Evolutionary conservation across 2,113 vertebrate genomes (phyloP), one percentile per base, ranked within the genome.

Genomic region (Rhea americana): DNA sequence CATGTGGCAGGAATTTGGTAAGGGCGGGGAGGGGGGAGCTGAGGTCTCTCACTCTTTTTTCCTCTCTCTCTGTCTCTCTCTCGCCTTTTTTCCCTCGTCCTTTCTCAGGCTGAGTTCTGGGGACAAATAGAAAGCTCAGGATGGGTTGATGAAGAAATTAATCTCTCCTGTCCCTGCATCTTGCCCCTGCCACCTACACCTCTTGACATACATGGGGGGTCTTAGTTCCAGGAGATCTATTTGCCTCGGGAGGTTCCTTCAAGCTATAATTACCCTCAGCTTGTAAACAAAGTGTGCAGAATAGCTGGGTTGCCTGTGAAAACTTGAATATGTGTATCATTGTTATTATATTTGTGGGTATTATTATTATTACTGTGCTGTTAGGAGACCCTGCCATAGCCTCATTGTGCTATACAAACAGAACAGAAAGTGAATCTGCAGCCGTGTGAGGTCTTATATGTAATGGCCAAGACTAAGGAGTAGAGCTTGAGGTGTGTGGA

Each of bases 1-100:
- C 92, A 25, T 94, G 89, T 85, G 50, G 89, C 94, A 95, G 83
- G 93, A 95, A 96, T 96, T 96, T 92, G 94, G 91, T 82, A 81
- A 94, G 81, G 87, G 53, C 22, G 59, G 50, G 26, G 66, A 90
- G 82, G 59, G 18, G 76, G 89, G 77, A 96, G 81, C 15, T 45
- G 63, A 79, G 62, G 72, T 75, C 82, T 89, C 35, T 84, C 70
- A 55, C 30, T 93, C 58, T 16, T 72, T 89, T 35, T 87, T 66
- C 59, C 77, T 89, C 30, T 87, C 70, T 55, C 26, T 93, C 61
- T 80, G 7, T 1, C 58, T 87, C 13, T 41, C 71, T 26, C 59
- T 91, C 70, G 35, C 35, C 35, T 35, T 35, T 35, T 35, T 35
- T 85, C 50, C 73, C 68, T 80, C 9, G 83, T 25, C n/a, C 15